Evolutionary conservation across 2,113 vertebrate genomes (phyloP).

Genomic region (Echinops telfairi): DNA sequence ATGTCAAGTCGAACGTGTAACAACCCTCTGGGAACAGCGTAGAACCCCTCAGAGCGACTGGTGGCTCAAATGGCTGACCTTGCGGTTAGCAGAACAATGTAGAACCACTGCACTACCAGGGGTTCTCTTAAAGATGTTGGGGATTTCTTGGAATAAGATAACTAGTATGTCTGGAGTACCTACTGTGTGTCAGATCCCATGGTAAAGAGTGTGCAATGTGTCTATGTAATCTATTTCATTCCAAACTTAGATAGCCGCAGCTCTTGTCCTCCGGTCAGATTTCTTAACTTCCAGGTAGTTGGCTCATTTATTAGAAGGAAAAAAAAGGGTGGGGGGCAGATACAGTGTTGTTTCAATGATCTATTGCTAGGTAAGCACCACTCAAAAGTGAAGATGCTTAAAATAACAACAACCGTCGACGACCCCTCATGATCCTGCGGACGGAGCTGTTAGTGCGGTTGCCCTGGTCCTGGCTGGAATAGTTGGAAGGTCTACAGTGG

Average conservation of each 20-base stretch:
- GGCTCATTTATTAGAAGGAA: not conserved
- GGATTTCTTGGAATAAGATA: not conserved
- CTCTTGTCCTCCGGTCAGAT: not conserved
- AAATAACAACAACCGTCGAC: not conserved
- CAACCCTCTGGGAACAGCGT: no score
- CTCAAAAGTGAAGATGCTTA: not conserved
- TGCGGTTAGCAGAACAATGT: no score
- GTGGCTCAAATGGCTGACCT: no score
- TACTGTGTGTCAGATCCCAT: not conserved
- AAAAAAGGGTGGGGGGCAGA: not conserved
- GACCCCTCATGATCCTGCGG: not conserved
- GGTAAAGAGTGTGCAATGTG: not conserved
- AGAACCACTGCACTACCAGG: no score
- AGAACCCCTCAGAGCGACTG: no score
- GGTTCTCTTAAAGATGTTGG: no score
- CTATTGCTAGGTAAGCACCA: not conserved
- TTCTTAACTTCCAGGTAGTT: not conserved
- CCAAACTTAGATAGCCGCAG: not conserved
- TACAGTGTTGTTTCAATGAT: not conserved
- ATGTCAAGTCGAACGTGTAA: no score
- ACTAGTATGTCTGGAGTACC: not conserved
- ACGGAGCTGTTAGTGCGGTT: not conserved
- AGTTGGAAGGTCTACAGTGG: not conserved
- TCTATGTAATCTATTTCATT: not conserved
- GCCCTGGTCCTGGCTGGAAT: not conserved